Evolutionary conservation across 2,113 vertebrate genomes (phyloP).

Genomic region (Entomyzon cyanotis): DNA sequence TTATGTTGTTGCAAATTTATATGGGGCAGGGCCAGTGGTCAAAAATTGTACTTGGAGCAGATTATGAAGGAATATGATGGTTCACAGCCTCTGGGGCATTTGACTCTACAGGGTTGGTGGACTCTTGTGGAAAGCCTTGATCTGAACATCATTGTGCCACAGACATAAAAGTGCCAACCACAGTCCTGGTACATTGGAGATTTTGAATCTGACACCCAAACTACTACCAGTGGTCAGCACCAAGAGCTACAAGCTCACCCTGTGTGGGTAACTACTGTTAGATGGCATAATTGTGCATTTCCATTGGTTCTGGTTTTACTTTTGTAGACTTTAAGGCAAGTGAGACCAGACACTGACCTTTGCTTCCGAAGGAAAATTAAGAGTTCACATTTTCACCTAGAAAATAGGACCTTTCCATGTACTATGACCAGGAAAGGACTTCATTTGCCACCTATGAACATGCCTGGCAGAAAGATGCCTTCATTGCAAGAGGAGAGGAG

Average conservation of each 20-base stretch:
- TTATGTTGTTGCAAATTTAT: background rate
- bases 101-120: background rate
- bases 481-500: background rate
- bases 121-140: background rate
- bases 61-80: background rate
- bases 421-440: background rate
- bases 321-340: background rate
- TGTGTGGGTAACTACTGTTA: background rate
- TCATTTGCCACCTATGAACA: background rate
- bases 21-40: accelerated
- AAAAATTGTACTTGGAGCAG: background rate
- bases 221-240: background rate
- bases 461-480: background rate
- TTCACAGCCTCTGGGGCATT: background rate
- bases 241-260: background rate
- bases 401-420: background rate
- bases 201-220: background rate
- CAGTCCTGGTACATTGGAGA: background rate
- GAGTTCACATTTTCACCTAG: background rate
- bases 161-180: background rate
- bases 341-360: background rate
- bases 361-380: background rate
- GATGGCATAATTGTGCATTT: background rate
- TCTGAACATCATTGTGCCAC: background rate
- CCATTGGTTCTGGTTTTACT: background rate